phyloP scores from a whole-genome alignment of 2,113 vertebrate genomes.

The Dipodomys ordii region DNA sequence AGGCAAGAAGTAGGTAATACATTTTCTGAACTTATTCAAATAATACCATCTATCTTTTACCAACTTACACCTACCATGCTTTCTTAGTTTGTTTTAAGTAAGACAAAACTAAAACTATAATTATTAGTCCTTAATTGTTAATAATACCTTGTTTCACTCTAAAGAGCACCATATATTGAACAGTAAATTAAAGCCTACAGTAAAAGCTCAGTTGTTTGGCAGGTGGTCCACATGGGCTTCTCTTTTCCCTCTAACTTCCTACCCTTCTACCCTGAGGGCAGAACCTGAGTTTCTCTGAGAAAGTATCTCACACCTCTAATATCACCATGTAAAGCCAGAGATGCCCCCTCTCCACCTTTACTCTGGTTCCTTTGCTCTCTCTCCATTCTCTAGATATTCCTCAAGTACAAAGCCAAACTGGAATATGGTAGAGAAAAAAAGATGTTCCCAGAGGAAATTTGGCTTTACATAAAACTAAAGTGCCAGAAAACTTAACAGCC shows the following conservation, averaged over 20 bases:
- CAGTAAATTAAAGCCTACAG: conserved; percentile 1
- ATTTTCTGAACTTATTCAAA: background rate
- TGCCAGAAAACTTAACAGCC: background rate
- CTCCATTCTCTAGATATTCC: background rate
- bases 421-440: background rate
- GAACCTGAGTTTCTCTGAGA: background rate
- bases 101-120: background rate
- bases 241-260: background rate
- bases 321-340: background rate
- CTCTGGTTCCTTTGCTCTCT: background rate
- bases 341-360: background rate
- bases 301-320: background rate
- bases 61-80: background rate
- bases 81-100: background rate
- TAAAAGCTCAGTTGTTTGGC: background rate
- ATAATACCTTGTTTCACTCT: background rate
- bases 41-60: background rate
- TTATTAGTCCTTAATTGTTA: conserved; percentile 4
- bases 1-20: background rate
- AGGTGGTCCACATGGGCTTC: background rate
- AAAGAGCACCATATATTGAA: background rate
- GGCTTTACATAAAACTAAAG: background rate
- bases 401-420: background rate
- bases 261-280: background rate
- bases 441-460: background rate